Conservation (phyloP, 2,113 vertebrate genomes). For the Trematomus loennbergii region DNA sequence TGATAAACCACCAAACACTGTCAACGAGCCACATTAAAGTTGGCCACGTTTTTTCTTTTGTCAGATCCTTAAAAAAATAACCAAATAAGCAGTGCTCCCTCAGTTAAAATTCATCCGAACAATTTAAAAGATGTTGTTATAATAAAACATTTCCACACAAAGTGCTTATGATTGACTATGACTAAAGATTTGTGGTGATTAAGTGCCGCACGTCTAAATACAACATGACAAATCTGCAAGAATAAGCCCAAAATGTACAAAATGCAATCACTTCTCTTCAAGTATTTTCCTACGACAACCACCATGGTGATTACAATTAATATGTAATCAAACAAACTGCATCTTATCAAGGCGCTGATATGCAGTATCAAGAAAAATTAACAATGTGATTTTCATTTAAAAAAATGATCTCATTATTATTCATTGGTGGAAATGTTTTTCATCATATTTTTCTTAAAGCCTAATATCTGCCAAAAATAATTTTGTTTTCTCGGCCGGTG, state of each 20-base stretch:
- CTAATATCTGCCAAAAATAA: background rate
- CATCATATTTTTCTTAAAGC: background rate
- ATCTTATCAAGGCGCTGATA: background rate
- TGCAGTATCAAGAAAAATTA: background rate
- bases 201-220: background rate
- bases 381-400: background rate
- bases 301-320: background rate
- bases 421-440: background rate
- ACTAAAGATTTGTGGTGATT: background rate
- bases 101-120: background rate
- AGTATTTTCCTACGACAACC: background rate
- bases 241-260: background rate
- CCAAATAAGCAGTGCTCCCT: background rate
- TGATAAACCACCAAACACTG: background rate
- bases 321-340: constrained; percentile 10
- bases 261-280: constrained; percentile 20
- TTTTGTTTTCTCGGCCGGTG: background rate
- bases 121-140: background rate
- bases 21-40: background rate
- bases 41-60: background rate
- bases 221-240: background rate
- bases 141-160: background rate
- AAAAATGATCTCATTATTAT: background rate
- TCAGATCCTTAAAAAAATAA: background rate
- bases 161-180: background rate